Evolutionary conservation across 2,888 invertebrate genomes (phyloP).

Genomic region (Drosophila eohydei): DNA sequence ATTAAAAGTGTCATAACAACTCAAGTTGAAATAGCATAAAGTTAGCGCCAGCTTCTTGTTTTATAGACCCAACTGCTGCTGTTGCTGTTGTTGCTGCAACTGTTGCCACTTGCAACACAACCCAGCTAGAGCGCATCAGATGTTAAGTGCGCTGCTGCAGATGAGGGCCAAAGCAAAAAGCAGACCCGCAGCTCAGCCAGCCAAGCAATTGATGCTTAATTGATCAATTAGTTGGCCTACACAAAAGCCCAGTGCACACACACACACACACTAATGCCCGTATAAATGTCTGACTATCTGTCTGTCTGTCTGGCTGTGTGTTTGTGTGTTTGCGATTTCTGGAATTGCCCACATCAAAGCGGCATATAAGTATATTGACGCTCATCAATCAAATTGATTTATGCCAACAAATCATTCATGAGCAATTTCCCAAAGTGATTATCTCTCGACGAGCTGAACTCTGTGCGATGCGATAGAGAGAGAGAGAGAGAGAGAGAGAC

Average conservation of each 20-base stretch:
- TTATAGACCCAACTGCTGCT: conserved; percentile 48
- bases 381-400: conserved; percentile 82
- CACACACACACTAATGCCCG: conserved; percentile 24
- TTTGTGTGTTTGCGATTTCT: conserved; percentile 43
- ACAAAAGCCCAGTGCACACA: conserved; percentile 50
- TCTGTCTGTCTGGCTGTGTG: conserved; percentile 29
- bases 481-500: not conserved
- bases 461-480: conserved; percentile 25
- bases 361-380: conserved; percentile 78
- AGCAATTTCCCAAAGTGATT: conserved; percentile 82
- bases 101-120: conserved; percentile 16
- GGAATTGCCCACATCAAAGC: conserved; percentile 78
- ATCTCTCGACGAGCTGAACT: conserved; percentile 70
- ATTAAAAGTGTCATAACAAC: conserved; percentile 85
- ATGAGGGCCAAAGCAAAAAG: conserved; percentile 40
- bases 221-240: conserved; percentile 75
- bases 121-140: conserved; percentile 6
- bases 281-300: conserved; percentile 23
- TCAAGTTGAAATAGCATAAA: conserved; percentile 78
- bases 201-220: conserved; percentile 76
- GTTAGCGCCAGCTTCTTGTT: conserved; percentile 66
- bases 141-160: conserved; percentile 32
- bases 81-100: conserved; percentile 17
- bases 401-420: conserved; percentile 82
- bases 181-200: conserved; percentile 65